phyloP scores from a whole-genome alignment of 1,140 invertebrate species.

The Frieseomelitta varia region DNA sequence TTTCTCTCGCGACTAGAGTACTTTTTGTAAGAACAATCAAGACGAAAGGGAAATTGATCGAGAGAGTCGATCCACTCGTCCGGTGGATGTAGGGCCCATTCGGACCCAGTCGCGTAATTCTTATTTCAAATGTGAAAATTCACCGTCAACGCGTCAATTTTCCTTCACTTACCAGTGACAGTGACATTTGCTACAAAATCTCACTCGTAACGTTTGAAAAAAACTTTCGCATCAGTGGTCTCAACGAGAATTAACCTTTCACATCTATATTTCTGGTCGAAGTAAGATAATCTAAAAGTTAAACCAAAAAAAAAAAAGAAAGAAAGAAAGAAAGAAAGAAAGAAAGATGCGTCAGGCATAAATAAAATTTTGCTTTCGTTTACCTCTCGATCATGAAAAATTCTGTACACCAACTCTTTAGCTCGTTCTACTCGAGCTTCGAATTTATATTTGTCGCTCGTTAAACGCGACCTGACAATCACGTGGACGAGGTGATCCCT shows the following conservation, averaged over 20 bases:
- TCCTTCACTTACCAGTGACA: too few relatives aligned
- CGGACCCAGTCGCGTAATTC: background rate
- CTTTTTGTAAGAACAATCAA: background rate
- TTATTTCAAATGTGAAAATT: background rate
- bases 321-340: background rate
- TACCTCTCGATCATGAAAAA: background rate
- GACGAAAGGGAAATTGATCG: background rate
- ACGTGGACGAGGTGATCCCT: background rate
- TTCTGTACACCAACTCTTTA: background rate
- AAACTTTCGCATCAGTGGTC: too few relatives aligned
- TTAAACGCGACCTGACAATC: background rate
- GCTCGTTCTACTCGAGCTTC: background rate
- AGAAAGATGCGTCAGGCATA: background rate
- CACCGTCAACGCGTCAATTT: too few relatives aligned
- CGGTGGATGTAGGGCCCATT: too few relatives aligned
- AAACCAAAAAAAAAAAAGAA: too few relatives aligned
- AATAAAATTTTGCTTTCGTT: background rate
- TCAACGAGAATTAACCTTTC: background rate
- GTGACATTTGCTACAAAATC: too few relatives aligned
- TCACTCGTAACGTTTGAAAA: too few relatives aligned
- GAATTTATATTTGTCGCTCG: background rate
- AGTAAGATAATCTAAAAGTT: background rate
- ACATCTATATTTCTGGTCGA: too few relatives aligned
- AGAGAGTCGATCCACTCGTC: background rate
- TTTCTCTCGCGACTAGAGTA: conserved; percentile 4